phyloP scores from a whole-genome alignment of 2,888 invertebrate species.

The Pecten maximus region DNA sequence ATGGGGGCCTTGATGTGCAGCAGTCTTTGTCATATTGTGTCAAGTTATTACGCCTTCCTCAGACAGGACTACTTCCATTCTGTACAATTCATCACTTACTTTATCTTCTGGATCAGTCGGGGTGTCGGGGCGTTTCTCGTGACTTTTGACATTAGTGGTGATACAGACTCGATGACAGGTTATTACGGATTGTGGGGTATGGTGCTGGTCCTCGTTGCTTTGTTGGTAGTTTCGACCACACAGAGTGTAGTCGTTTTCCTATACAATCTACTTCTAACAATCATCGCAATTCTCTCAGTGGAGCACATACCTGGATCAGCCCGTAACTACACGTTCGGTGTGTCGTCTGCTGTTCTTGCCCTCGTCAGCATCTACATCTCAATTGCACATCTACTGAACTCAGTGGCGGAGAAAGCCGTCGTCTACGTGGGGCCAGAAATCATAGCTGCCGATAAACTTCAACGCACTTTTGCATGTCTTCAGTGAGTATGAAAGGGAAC shows the following conservation, averaged over 20 bases:
- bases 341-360: conserved; percentile 59
- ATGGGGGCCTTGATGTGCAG: conserved; percentile 63
- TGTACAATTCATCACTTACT: conserved; percentile 64
- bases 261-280: conserved; percentile 62
- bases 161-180: conserved; percentile 50
- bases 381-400: conserved; percentile 66
- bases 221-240: conserved; percentile 46
- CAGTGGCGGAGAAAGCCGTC: conserved; percentile 70
- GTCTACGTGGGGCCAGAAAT: conserved; percentile 67
- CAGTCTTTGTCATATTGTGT: conserved; percentile 62
- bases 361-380: conserved; percentile 62
- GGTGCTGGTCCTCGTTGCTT: conserved; percentile 57
- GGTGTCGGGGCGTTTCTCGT: conserved; percentile 55
- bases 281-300: conserved; percentile 63
- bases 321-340: conserved; percentile 67
- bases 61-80: conserved; percentile 68
- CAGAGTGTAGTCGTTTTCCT: conserved; percentile 60
- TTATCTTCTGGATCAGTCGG: conserved; percentile 66
- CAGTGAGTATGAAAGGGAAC: not conserved
- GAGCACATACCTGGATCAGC: conserved; percentile 65
- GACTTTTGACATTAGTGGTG: conserved; percentile 47
- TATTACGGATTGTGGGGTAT: conserved; percentile 67
- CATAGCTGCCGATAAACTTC: conserved; percentile 57
- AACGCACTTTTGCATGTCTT: not conserved
- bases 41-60: conserved; percentile 68